phyloP scores from a whole-genome alignment of 2,113 vertebrate genomes.

The Ranitomeya imitator region DNA sequence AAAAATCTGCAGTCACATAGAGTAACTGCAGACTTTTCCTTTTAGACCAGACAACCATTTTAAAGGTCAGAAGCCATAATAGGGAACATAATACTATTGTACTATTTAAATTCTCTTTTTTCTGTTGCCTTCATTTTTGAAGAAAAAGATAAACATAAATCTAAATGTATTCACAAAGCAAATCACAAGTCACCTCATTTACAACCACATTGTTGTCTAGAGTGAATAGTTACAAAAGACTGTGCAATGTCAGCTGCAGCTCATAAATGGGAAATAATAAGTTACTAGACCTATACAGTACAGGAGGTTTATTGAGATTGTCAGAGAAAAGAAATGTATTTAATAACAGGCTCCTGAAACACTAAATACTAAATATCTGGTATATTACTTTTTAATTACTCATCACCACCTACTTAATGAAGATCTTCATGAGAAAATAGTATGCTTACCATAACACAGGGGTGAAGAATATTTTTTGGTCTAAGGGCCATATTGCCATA shows the following conservation, averaged over 20 bases:
- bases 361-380: background rate
- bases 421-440: background rate
- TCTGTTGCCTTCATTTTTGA: background rate
- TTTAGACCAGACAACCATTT: background rate
- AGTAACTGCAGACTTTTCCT: too few relatives aligned
- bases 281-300: background rate
- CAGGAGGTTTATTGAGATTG: background rate
- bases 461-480: too few relatives aligned
- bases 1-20: too few relatives aligned
- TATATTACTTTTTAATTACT: background rate
- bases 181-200: conserved; percentile 27
- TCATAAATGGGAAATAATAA: conserved; percentile 48
- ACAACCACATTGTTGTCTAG: conserved; percentile 13
- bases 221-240: background rate
- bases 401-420: background rate
- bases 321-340: background rate
- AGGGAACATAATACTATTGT: background rate
- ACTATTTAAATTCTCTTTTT: background rate
- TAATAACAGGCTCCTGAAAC: background rate
- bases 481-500: too few relatives aligned
- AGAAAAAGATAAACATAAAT: background rate
- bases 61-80: background rate
- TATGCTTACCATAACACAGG: background rate
- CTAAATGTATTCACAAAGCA: background rate
- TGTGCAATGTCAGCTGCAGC: conserved; percentile 24